These are phyloP conservation scores for Drosophila pruinosa DNA, from an alignment of 1,140 invertebrate species.

Conservation along the genomic window DNA sequence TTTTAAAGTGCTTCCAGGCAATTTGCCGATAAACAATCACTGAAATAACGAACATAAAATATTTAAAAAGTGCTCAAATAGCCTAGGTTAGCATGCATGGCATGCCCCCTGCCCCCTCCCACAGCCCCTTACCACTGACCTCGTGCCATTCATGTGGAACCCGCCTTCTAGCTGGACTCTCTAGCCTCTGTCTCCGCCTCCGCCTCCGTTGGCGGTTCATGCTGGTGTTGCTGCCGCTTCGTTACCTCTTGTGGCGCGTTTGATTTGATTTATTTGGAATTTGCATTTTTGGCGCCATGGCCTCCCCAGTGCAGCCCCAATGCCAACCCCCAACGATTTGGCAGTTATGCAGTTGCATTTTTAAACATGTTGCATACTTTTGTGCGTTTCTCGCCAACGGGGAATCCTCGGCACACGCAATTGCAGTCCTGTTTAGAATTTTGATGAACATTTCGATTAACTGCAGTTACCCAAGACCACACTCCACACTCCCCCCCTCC, in stretches of 20 bases:
- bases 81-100: constrained; percentile 4
- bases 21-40: constrained; percentile 79
- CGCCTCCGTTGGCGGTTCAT: constrained; percentile 43
- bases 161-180: neutral
- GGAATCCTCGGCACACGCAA: constrained; percentile 45
- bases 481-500: neutral
- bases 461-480: neutral
- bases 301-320: neutral
- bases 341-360: constrained; percentile 58
- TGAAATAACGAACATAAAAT: constrained; percentile 78
- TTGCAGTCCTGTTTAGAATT: constrained; percentile 54
- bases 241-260: constrained; percentile 73
- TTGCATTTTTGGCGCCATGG: constrained; percentile 66
- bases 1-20: constrained; percentile 78
- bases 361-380: constrained; percentile 76
- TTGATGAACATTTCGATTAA: constrained; percentile 55
- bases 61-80: constrained; percentile 67
- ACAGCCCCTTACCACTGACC: neutral
- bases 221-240: constrained; percentile 78
- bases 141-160: neutral
- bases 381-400: constrained; percentile 43
- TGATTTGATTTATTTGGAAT: constrained; percentile 80
- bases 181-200: neutral
- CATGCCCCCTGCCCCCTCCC: neutral
- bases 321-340: neutral